Evolutionary conservation across 2,888 invertebrate species (phyloP), one percentile per base, ranked within the genome.

Genomic region (Argyresthia albistria): DNA sequence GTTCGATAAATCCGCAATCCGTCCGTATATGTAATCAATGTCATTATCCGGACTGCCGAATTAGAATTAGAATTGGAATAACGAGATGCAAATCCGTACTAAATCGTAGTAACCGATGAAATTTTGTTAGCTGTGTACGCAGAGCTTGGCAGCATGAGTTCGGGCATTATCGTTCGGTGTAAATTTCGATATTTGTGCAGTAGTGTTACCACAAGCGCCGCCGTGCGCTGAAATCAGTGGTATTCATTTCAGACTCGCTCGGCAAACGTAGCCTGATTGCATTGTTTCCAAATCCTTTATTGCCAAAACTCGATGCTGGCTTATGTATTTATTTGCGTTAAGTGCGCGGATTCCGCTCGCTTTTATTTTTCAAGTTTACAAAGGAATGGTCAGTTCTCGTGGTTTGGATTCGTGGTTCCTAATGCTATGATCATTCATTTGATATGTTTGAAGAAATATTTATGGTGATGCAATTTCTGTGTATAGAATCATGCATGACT

Each of bases 61-160:
- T 50, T 50, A 8, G 43, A 51, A 51, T 51, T 45, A 50, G 15
- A 50, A 43, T 50, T n/a, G 43, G 25, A 50, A 35, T 42, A 50
- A 50, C 16, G 42, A 50, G n/a, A 50, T 50, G 50, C 50, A 50
- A 50, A 50, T 50, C 42, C 12, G 0, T 12, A 43, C 25, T 42
- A 16, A 37, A 49, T 12, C 25, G 25, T 6, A 25, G 25, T 25
- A 4, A 9, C 9, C 15, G 25, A 25, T 25, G 3, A 25, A 25
- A 25, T 25, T 25, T 25, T 25, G 25, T 25, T 25, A 25, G 25
- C 25, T 25, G 6, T 25, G 25, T 25, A 25, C 2, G 3, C 25
- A 25, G 25, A 6, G 39, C 16, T 11, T 6, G 10, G 37, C 37
- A 49, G 15, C 11, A 43, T 9, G 35, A 14, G 10, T n/a, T 35